Evolutionary conservation across 35 echinoderm and acorn worm genomes (phyloP).

Genomic region (Apostichopus parvimensis): DNA sequence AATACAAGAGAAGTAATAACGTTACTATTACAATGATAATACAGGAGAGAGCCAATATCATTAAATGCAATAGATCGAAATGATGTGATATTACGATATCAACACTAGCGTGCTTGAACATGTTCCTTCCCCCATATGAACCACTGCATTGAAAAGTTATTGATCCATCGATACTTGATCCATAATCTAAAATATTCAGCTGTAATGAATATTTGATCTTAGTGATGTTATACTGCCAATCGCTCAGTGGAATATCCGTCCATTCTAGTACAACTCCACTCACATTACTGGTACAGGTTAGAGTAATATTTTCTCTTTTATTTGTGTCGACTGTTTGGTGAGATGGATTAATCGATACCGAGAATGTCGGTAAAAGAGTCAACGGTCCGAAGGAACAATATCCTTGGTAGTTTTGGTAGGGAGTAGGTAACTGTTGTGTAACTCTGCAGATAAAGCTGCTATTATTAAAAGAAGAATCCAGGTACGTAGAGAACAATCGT

Average conservation of each 20-base stretch:
- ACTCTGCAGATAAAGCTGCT: neutral
- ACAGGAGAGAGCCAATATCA: too few species aligned
- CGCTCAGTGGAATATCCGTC: neutral
- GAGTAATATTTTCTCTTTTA: neutral
- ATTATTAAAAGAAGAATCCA: neutral
- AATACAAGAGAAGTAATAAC: too few species aligned
- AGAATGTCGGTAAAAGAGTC: neutral
- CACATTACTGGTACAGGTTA: neutral
- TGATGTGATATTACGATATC: too few species aligned
- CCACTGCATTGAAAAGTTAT: neutral
- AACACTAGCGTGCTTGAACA: too few species aligned
- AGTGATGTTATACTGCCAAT: neutral
- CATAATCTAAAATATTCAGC: neutral
- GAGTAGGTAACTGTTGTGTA: neutral
- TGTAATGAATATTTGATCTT: neutral
- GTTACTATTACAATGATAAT: too few species aligned
- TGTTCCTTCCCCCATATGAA: neutral
- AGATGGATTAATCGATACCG: neutral
- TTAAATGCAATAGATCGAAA: too few species aligned
- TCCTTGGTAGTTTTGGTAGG: neutral
- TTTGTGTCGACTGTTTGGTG: neutral
- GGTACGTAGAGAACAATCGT: neutral
- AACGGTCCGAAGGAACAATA: neutral
- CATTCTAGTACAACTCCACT: slow-evolving; percentile 3
- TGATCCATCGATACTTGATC: neutral